A percentile compares a stretch with the other conserved stretches of the same genome.
Evolutionary conservation across 2,113 vertebrate genomes (phyloP).

Genomic region (Oreochromis aureus): DNA sequence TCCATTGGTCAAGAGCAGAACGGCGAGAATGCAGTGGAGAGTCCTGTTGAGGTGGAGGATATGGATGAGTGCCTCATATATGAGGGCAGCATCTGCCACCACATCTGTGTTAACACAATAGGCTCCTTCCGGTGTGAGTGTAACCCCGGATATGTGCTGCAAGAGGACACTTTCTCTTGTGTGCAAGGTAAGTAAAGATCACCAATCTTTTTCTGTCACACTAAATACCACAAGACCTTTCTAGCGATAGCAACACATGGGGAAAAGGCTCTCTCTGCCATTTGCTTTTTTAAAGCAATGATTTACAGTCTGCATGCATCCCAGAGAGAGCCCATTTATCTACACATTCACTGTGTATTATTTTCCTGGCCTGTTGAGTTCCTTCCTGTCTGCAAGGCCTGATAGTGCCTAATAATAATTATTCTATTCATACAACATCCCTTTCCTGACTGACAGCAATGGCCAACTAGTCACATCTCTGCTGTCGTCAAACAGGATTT

Average conservation of each 20-base stretch:
- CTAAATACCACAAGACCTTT: not conserved
- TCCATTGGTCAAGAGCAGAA: constrained; percentile 75
- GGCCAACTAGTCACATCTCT: constrained; percentile 33
- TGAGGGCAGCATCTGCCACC: constrained; percentile 78
- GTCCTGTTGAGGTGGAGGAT: constrained; percentile 73
- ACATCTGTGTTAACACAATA: constrained; percentile 80
- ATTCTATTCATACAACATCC: constrained; percentile 47
- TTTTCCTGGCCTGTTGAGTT: constrained; percentile 39
- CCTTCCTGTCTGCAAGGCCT: constrained; percentile 60
- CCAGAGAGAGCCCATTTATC: constrained; percentile 38
- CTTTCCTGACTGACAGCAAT: constrained; percentile 57
- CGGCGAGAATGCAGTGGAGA: constrained; percentile 52
- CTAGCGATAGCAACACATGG: not conserved
- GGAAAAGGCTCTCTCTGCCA: not conserved
- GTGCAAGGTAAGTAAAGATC: constrained; percentile 69
- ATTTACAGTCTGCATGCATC: not conserved
- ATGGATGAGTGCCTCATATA: constrained; percentile 85
- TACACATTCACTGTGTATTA: constrained; percentile 39
- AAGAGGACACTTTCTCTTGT: constrained; percentile 78
- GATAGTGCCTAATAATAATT: constrained; percentile 57
- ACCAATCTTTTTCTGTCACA: not conserved
- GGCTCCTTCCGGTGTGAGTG: constrained; percentile 87
- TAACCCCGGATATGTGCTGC: constrained; percentile 80
- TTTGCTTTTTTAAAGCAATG: not conserved
- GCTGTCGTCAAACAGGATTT: not conserved